Evolutionary conservation across 2,113 vertebrate genomes (phyloP), one percentile per base, ranked within the genome.

Genomic region (Malaclemys terrapin): DNA sequence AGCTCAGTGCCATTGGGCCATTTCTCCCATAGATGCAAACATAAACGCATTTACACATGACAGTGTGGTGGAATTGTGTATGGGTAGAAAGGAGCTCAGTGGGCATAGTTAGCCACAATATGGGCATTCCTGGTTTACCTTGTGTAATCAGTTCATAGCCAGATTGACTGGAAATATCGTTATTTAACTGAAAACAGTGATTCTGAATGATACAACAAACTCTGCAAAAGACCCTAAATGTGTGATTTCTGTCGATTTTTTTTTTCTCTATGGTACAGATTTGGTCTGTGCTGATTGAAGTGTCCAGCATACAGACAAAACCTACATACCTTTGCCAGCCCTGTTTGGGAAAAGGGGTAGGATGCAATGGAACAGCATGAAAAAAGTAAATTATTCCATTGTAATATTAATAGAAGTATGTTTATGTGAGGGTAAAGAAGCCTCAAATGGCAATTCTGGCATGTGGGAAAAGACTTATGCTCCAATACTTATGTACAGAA

Each of bases 11-110:
- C 85, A n/a, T n/a, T 0, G 0, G 93, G 45, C 93, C 52, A n/a
- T 49, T 93, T 83, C 78, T 93, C 93, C 53, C 49, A 24, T 54
- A 54, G 53, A 20, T 19, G 24, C 52, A 87, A 57, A 93, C 83
- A 96, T 27, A 27, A 6, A 27, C 91, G 96, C 89, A 92, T 88
- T 89, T 52, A 87, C 89, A 59, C 80, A 69, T 95, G 59, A 91
- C 96, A 94, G 54, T 0, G 0, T 93, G 88, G 27, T 88, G 85
- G 50, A 90, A 95, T 84, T 47, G 50, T 24, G 9, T 94, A 49
- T 22, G 8, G 91, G 53, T 85, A 91, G 50, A 31, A 93, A 89
- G 38, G 59, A 91, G 91, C 79, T 96, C 85, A 69, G 14, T 82
- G 76, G 56, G 84, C 38, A 69, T 86, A 82, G 42, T 75, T 91